These are phyloP conservation scores for Drosophila prostipennis DNA, from an alignment of 2,888 invertebrate genomes.

Conservation along the genomic window DNA sequence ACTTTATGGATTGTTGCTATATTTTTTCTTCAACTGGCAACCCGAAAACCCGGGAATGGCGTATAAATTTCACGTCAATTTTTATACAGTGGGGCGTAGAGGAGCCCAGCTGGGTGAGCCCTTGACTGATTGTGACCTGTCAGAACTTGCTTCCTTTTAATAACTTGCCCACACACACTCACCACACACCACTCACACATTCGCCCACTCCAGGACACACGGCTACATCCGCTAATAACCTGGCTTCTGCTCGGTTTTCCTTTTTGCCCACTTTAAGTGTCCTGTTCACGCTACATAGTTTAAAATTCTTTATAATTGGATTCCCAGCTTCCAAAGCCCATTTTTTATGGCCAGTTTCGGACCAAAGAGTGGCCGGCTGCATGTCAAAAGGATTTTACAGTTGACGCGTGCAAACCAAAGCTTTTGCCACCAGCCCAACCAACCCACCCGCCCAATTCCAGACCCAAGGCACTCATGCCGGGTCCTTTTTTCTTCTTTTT, in stretches of 20 bases:
- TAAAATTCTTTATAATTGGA: conserved; percentile 78
- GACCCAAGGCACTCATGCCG: conserved; percentile 28
- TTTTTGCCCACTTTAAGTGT: conserved; percentile 69
- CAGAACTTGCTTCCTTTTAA: conserved; percentile 75
- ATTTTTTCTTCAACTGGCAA: conserved; percentile 76
- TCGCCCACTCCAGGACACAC: conserved; percentile 2
- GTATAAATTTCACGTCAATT: conserved; percentile 75
- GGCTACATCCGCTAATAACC: conserved; percentile 68
- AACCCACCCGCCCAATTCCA: neutral
- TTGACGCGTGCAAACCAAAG: conserved; percentile 78
- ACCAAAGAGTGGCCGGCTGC: conserved; percentile 48
- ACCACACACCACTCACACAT: conserved; percentile 7
- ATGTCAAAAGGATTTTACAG: conserved; percentile 78
- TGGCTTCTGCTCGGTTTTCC: conserved; percentile 48
- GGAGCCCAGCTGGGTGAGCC: conserved; percentile 69
- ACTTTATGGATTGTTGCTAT: conserved; percentile 79
- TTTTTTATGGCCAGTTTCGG: conserved; percentile 68
- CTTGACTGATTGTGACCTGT: conserved; percentile 76
- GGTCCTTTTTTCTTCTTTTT: conserved; percentile 25
- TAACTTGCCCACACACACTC: conserved; percentile 63
- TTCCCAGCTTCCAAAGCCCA: conserved; percentile 69
- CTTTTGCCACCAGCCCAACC: conserved; percentile 24
- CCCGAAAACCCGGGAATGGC: conserved; percentile 63
- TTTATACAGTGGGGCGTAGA: conserved; percentile 49
- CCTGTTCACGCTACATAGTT: conserved; percentile 78